Evolutionary conservation across 2,888 invertebrate species (phyloP).

Genomic region (Phytoseiulus persimilis): DNA sequence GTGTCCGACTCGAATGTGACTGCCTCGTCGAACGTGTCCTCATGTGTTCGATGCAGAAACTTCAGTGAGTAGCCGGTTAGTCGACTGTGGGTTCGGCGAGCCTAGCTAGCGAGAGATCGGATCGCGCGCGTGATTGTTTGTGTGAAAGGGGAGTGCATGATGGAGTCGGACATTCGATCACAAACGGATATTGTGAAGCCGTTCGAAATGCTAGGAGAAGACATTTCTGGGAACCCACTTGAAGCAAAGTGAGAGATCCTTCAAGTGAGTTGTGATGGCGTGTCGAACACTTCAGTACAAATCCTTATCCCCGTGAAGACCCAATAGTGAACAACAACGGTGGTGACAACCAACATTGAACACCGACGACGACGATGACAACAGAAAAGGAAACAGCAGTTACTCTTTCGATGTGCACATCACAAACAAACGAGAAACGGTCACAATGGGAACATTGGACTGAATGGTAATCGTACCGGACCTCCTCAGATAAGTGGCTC

Average conservation of each 20-base stretch:
- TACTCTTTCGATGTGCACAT: background rate
- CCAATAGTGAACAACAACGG: background rate
- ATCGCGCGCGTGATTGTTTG: background rate
- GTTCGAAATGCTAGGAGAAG: background rate
- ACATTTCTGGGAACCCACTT: background rate
- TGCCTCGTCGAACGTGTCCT: background rate
- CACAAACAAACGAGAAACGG: background rate
- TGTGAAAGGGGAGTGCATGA: background rate
- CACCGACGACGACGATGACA: background rate
- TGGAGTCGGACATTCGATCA: background rate
- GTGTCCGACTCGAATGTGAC: background rate
- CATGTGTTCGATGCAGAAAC: background rate
- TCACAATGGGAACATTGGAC: too few relatives aligned
- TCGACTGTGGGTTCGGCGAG: background rate
- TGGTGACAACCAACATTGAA: background rate
- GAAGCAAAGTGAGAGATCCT: background rate
- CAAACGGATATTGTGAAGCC: background rate
- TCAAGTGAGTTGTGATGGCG: background rate
- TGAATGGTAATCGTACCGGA: too few relatives aligned
- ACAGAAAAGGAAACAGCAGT: background rate
- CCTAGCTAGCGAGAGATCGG: background rate
- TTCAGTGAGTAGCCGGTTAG: background rate
- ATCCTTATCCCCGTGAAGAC: background rate
- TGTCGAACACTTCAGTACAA: slow-evolving; percentile 5
- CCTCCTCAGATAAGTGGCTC: too few relatives aligned